Conservation (phyloP, 1,140 invertebrate genomes). For the Trichonephila clavipes region DNA sequence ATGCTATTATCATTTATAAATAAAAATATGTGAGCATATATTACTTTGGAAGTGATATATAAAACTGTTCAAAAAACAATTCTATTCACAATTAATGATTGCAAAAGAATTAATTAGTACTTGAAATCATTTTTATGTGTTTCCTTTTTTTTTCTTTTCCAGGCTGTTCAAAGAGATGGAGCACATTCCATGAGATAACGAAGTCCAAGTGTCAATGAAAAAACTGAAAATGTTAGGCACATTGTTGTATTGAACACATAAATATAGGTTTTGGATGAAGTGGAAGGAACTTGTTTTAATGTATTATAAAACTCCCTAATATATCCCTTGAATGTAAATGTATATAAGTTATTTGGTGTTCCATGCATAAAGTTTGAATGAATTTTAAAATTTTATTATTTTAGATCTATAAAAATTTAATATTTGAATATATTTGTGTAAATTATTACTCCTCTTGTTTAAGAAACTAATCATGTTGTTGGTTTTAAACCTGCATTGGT, state of each 20-base stretch:
- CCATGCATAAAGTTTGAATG: background rate
- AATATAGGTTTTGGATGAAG: background rate
- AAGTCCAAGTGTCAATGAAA: background rate
- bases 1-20: no score
- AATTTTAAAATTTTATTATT: constrained; percentile 37
- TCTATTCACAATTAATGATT: no score
- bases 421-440: constrained; percentile 6
- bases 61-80: no score
- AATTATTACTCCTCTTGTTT: background rate
- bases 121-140: no score
- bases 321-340: background rate
- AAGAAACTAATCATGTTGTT: background rate
- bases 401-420: constrained; percentile 28
- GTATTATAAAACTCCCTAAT: background rate
- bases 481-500: constrained; percentile 7
- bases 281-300: background rate
- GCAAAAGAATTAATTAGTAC: no score
- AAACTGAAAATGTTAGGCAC: background rate
- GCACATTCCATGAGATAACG: constrained; percentile 52
- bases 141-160: background rate
- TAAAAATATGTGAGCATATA: no score
- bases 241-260: background rate
- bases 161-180: constrained; percentile 58
- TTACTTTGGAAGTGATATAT: no score
- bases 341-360: constrained; percentile 19